Evolutionary conservation across 1,140 invertebrate genomes (phyloP).

Genomic region (Zophobas morio): DNA sequence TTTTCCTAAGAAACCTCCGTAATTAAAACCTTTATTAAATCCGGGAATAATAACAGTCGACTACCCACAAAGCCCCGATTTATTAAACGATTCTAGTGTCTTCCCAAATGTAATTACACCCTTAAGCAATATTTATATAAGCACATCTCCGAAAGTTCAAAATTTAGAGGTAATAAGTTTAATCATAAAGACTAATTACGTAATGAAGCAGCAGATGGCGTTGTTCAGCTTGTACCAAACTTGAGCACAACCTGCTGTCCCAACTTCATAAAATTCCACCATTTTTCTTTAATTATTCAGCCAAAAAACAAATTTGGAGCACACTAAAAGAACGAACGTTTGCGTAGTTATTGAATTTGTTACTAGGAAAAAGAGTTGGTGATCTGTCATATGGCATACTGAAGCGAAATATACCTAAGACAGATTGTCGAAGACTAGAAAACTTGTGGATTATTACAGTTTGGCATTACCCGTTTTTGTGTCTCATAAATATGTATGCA

Average conservation of each 20-base stretch:
- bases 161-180: conserved; percentile 43
- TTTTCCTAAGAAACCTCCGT: neutral
- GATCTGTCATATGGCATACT: conserved; percentile 19
- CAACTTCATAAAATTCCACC: neutral
- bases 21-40: conserved; percentile 24
- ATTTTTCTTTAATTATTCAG: no score
- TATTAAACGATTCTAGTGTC: conserved; percentile 28
- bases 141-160: conserved; percentile 35
- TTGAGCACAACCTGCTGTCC: conserved; percentile 3
- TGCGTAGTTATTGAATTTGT: no score
- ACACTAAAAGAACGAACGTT: no score
- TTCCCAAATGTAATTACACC: conserved; percentile 31
- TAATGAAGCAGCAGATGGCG: conserved; percentile 40
- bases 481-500: conserved; percentile 38
- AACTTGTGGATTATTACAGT: conserved; percentile 19
- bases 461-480: conserved; percentile 27
- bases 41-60: conserved; percentile 14
- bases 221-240: conserved; percentile 24
- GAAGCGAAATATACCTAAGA: conserved; percentile 24
- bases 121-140: conserved; percentile 41
- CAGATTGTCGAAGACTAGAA: conserved; percentile 18
- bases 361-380: conserved; percentile 6
- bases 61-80: conserved; percentile 14
- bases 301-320: no score
- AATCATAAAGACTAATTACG: conserved; percentile 42